Evolutionary conservation across 2,113 vertebrate species (phyloP).

Genomic region (Actenoides lindsayi): DNA sequence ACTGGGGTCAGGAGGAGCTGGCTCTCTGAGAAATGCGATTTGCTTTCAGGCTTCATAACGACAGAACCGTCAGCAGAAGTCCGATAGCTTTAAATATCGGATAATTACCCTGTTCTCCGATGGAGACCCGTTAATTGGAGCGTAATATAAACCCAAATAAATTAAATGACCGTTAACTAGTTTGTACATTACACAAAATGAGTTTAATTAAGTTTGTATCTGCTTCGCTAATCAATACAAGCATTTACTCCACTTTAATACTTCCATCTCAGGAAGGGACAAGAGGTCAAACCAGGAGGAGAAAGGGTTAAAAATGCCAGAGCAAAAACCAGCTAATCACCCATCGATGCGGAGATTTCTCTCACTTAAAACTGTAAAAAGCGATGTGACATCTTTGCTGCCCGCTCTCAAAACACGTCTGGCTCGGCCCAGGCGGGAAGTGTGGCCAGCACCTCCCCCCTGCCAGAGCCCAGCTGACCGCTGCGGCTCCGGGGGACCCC

Average conservation of each 20-base stretch:
- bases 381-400: neutral
- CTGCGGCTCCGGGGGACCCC: too few relatives aligned
- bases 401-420: neutral
- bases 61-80: conserved; percentile 21
- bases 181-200: conserved; percentile 73
- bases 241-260: conserved; percentile 35
- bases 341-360: neutral
- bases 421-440: neutral
- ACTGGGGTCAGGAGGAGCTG: neutral
- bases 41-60: neutral
- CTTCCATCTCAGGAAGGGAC: conserved; percentile 3
- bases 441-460: neutral
- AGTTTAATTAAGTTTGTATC: conserved; percentile 81
- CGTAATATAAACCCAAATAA: conserved; percentile 73
- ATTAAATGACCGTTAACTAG: conserved; percentile 78
- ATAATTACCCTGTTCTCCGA: conserved; percentile 62
- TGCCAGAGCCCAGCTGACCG: neutral
- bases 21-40: neutral
- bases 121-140: conserved; percentile 61
- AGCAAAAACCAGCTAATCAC: neutral
- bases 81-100: conserved; percentile 25
- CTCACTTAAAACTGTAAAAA: neutral
- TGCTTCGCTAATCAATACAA: conserved; percentile 70
- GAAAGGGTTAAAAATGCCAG: conserved; percentile 40
- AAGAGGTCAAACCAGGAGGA: neutral